Evolutionary conservation across 2,888 invertebrate genomes (phyloP).

Genomic region (Oxystoma pomonae): DNA sequence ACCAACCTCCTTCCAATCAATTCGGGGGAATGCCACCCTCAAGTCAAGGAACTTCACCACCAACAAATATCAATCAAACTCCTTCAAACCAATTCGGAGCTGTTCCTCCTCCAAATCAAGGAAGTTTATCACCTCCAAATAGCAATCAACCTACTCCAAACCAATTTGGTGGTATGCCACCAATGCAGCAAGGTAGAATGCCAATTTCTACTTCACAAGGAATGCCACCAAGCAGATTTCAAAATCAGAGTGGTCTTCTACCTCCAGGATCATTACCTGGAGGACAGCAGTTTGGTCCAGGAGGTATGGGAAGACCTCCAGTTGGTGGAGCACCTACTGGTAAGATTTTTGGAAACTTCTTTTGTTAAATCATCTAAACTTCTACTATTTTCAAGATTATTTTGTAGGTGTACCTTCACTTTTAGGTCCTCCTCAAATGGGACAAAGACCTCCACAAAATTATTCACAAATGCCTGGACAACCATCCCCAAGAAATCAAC

Average conservation of each 20-base stretch:
- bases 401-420: not conserved
- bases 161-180: constrained; percentile 3
- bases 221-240: not conserved
- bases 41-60: constrained; percentile 2
- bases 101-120: not conserved
- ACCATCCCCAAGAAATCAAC: constrained; percentile 3
- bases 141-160: not conserved
- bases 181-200: constrained; percentile 2
- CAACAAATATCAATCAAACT: not conserved
- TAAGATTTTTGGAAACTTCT: too few relatives aligned
- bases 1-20: constrained; percentile 4
- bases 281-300: not conserved
- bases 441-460: not conserved
- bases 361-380: too few relatives aligned
- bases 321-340: not conserved
- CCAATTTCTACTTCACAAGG: not conserved
- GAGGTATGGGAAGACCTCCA: not conserved
- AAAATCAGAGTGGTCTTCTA: not conserved
- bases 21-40: constrained; percentile 14
- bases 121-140: not conserved
- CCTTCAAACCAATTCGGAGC: constrained; percentile 2
- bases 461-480: constrained; percentile 18
- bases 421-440: not conserved
- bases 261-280: not conserved
- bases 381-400: too few relatives aligned